Evolutionary conservation across 2,888 invertebrate species (phyloP).

Genomic region (Heteromyza rotundicornis): DNA sequence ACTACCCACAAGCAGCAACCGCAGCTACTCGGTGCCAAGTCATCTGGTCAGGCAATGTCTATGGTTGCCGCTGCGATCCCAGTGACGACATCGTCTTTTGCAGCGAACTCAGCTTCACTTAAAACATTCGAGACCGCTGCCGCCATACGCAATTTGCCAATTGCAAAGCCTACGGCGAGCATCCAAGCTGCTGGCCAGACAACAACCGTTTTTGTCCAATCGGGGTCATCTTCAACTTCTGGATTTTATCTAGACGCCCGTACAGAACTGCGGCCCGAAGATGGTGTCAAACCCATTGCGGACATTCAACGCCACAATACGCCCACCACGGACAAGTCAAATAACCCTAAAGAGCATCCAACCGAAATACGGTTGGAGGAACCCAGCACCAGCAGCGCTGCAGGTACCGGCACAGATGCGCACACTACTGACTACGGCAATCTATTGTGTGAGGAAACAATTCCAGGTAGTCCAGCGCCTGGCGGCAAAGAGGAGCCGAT

Average conservation of each 20-base stretch:
- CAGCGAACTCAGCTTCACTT: slow-evolving; percentile 22
- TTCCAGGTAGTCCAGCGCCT: slow-evolving; percentile 87
- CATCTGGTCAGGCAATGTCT: slow-evolving; percentile 10
- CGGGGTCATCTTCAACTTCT: slow-evolving; percentile 31
- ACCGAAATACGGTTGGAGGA: neutral
- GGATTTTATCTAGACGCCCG: slow-evolving; percentile 37
- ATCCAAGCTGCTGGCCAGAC: slow-evolving; percentile 15
- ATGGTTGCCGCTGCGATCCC: neutral
- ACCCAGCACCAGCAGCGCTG: neutral
- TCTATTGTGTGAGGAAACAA: slow-evolving; percentile 86
- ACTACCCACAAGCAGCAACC: slow-evolving; percentile 12
- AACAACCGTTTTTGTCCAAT: slow-evolving; percentile 10
- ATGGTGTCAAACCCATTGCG: slow-evolving; percentile 44
- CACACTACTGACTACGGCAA: slow-evolving; percentile 71
- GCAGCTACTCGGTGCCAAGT: neutral
- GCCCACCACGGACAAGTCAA: neutral
- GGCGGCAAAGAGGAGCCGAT: slow-evolving; percentile 63
- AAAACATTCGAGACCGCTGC: slow-evolving; percentile 31
- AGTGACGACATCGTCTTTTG: slow-evolving; percentile 19
- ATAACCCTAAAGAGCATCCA: neutral
- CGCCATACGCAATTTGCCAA: slow-evolving; percentile 27
- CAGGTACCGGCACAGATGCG: slow-evolving; percentile 46
- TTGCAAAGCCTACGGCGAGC: slow-evolving; percentile 17
- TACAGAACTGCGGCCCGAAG: slow-evolving; percentile 41
- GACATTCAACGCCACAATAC: slow-evolving; percentile 27